Conservation (phyloP, 1,140 invertebrate genomes). For the Orchestia grillus region DNA sequence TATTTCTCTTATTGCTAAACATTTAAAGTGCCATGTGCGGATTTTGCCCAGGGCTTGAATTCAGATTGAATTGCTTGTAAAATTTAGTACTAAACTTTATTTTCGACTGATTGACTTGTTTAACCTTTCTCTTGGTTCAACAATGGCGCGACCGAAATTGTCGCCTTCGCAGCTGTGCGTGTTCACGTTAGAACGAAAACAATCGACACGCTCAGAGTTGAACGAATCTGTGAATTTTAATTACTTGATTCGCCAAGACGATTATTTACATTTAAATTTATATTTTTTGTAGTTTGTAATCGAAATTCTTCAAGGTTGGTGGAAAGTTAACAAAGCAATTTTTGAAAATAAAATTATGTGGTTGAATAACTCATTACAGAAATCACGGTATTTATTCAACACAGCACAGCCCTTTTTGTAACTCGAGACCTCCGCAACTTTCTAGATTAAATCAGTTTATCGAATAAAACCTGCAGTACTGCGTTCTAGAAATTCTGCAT, state of each 20-base stretch:
- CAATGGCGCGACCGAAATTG: neutral
- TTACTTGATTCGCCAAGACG: neutral
- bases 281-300: neutral
- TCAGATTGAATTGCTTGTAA: neutral
- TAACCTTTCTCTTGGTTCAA: neutral
- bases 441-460: neutral
- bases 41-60: too few species aligned
- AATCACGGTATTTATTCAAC: neutral
- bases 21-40: too few species aligned
- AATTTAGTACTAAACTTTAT: neutral
- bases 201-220: neutral
- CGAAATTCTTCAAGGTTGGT: neutral
- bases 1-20: too few species aligned
- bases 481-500: neutral
- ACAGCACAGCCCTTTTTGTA: neutral
- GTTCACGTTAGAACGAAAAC: neutral
- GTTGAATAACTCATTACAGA: too few species aligned
- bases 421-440: too few species aligned
- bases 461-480: neutral
- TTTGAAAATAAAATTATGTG: too few species aligned
- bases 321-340: neutral
- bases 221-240: neutral
- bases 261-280: neutral
- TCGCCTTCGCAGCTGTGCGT: neutral
- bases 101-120: neutral